Evolutionary conservation across 2,113 vertebrate species (phyloP).

Genomic region (Megalops atlanticus): DNA sequence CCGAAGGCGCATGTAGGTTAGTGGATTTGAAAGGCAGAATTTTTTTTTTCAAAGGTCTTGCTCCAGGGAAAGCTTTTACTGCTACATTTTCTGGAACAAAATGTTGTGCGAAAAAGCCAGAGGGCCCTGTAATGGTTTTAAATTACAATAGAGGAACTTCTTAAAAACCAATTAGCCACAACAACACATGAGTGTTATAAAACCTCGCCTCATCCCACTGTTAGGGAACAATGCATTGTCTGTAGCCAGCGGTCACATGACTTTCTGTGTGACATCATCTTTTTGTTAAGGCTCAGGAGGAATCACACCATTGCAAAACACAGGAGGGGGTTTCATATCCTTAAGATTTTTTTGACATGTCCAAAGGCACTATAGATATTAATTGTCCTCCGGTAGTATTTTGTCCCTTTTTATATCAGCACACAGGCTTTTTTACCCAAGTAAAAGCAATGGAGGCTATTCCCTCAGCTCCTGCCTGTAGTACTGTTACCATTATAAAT

Average conservation of each 20-base stretch:
- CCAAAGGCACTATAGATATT: neutral
- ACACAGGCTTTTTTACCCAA: neutral
- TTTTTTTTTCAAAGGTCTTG: constrained; percentile 60
- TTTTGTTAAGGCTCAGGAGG: neutral
- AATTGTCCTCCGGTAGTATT: constrained; percentile 14
- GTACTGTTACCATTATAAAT: constrained; percentile 6
- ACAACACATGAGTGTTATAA: neutral
- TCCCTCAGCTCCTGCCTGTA: constrained; percentile 1
- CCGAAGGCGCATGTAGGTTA: constrained; percentile 49
- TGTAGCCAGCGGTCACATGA: neutral
- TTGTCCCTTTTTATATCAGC: constrained; percentile 12
- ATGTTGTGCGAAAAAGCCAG: constrained; percentile 22
- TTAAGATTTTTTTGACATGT: neutral
- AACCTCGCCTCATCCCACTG: neutral
- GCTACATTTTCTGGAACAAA: constrained; percentile 39
- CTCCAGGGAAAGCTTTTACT: constrained; percentile 49
- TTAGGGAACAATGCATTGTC: neutral
- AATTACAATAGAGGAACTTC: neutral
- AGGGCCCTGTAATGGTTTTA: constrained; percentile 10
- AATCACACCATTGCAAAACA: neutral
- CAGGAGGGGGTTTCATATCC: neutral
- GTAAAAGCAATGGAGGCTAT: neutral
- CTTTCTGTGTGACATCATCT: neutral
- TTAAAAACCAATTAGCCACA: neutral
- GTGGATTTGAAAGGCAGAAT: constrained; percentile 43